Evolutionary conservation across 2,797 vertebrate species (phyloP).

Genomic region (Limnodromus scolopaceus): DNA sequence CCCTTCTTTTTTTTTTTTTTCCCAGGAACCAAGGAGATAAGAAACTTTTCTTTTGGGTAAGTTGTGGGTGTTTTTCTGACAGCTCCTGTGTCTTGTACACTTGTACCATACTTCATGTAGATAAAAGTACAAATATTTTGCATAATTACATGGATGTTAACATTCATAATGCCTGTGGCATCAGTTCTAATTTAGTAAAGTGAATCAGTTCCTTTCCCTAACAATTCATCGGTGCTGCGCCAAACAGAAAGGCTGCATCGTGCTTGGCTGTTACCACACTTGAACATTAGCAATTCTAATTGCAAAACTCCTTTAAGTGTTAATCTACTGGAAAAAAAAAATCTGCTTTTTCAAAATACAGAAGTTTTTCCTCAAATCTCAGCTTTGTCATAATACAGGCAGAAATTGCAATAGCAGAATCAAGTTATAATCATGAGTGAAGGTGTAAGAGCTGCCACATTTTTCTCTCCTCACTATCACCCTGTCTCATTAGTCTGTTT

Average conservation of each 20-base stretch:
- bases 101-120: constrained; percentile 33
- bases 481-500: background rate
- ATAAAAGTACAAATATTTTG: constrained; percentile 69
- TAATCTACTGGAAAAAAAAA: background rate
- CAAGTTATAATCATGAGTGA: background rate
- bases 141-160: constrained; percentile 69
- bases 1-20: background rate
- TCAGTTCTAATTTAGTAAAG: constrained; percentile 51
- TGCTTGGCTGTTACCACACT: constrained; percentile 19
- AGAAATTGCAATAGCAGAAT: background rate
- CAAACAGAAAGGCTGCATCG: constrained; percentile 23
- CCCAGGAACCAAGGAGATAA: background rate
- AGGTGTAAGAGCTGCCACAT: background rate
- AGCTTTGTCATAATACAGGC: background rate
- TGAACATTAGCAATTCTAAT: constrained; percentile 54
- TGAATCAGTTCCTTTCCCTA: constrained; percentile 60
- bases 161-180: constrained; percentile 25
- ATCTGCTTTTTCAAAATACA: background rate
- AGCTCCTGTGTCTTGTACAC: constrained; percentile 24
- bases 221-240: constrained; percentile 28
- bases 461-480: background rate
- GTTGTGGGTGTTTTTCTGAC: constrained; percentile 40
- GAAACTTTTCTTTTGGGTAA: background rate
- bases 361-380: background rate
- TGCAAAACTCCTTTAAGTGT: constrained; percentile 24